phyloP scores from a whole-genome alignment of 92 coral and sea anemone genomes.

The Siderastrea siderea region DNA sequence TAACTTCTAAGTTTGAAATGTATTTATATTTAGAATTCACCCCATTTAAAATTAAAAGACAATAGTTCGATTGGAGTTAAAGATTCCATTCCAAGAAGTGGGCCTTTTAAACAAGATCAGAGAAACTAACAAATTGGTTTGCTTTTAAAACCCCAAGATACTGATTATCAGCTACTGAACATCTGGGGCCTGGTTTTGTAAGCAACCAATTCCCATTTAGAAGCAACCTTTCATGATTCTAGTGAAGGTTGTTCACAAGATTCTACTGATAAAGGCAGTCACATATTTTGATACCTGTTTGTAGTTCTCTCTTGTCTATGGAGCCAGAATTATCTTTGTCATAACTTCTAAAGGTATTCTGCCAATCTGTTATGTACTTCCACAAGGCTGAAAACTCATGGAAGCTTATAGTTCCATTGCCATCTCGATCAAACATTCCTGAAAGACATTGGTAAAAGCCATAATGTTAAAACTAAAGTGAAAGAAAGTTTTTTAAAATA shows the following conservation, averaged over 20 bases:
- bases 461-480: conserved; percentile 23
- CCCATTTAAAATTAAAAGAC: too few species aligned
- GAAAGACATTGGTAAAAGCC: conserved; percentile 70
- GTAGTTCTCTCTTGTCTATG: conserved; percentile 93
- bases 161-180: too few species aligned
- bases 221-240: too few species aligned
- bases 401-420: conserved; percentile 94
- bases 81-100: too few species aligned
- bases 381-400: conserved; percentile 94
- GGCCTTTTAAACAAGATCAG: too few species aligned
- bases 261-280: background rate
- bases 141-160: too few species aligned
- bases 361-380: conserved; percentile 98
- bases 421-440: conserved; percentile 99
- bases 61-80: too few species aligned
- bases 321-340: conserved; percentile 96
- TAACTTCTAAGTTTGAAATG: too few species aligned
- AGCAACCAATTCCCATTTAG: too few species aligned
- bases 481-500: background rate
- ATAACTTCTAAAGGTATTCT: conserved; percentile 91
- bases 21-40: too few species aligned
- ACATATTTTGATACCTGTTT: conserved; percentile 68
- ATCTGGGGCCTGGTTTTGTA: too few species aligned
- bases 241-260: background rate
- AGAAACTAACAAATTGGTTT: too few species aligned